A percentile compares a stretch with the other conserved stretches of the same genome.
phyloP scores from a whole-genome alignment of 1,140 invertebrate species.

The Drosophila elegans region DNA sequence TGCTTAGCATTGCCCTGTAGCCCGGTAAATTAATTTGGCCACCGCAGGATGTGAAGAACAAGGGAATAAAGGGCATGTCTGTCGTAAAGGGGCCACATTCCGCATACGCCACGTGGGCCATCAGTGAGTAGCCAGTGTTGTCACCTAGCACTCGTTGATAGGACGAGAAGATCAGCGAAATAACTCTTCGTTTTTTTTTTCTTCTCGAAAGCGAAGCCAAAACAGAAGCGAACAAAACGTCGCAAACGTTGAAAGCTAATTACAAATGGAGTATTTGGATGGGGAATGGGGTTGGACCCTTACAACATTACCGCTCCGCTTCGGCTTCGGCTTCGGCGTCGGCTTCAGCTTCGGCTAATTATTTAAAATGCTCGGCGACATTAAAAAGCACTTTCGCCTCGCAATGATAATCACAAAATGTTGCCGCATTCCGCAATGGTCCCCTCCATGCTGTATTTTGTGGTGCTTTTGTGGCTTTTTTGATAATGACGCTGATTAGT shows the following conservation, averaged over 20 bases:
- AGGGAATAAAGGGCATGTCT: constrained; percentile 16
- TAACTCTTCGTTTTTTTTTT: constrained; percentile 17
- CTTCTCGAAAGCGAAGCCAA: neutral
- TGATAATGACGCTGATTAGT: constrained; percentile 79
- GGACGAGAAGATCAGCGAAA: constrained; percentile 4
- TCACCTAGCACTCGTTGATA: neutral
- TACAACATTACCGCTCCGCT: constrained; percentile 29
- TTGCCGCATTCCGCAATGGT: neutral
- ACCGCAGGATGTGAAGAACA: constrained; percentile 26
- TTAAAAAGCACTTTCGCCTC: constrained; percentile 76
- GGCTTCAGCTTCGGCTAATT: constrained; percentile 63
- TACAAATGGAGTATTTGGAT: constrained; percentile 34
- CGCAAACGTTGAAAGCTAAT: constrained; percentile 49
- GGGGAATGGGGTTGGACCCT: neutral
- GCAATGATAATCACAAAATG: constrained; percentile 73
- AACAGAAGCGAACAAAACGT: constrained; percentile 15
- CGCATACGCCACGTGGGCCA: constrained; percentile 55
- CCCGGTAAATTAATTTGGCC: constrained; percentile 65
- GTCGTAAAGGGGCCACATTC: constrained; percentile 64
- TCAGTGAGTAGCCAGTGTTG: neutral
- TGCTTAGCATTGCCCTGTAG: constrained; percentile 9
- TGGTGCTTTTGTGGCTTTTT: constrained; percentile 68
- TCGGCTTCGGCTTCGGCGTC: no score
- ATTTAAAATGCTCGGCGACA: constrained; percentile 78
- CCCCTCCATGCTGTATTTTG: constrained; percentile 15